A percentile compares a stretch with the other conserved stretches of the same genome.
These are phyloP conservation scores for Cydia splendana DNA, from an alignment of 1,140 invertebrate genomes.

Conservation along the genomic window DNA sequence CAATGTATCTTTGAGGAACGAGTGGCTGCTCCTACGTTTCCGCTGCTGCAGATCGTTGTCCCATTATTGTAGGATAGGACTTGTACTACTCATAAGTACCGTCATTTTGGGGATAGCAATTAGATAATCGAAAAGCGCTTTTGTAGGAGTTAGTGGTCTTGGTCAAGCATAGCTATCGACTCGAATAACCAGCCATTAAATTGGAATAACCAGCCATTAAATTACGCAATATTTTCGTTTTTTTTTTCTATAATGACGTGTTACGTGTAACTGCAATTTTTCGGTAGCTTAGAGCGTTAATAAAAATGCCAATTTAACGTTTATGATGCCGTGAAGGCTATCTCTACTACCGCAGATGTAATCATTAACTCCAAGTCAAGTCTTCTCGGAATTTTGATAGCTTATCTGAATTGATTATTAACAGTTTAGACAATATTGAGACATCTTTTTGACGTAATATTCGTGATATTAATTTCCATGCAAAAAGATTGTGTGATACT, in stretches of 20 bases:
- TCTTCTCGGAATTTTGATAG: not conserved
- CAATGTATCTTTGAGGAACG: too few relatives aligned
- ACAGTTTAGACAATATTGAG: too few relatives aligned
- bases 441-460: too few relatives aligned
- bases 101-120: too few relatives aligned
- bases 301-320: slow-evolving; percentile 20
- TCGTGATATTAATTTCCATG: too few relatives aligned
- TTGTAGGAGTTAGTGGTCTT: not conserved
- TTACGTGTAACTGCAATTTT: slow-evolving; percentile 27
- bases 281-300: slow-evolving; percentile 33
- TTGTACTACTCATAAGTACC: too few relatives aligned
- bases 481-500: too few relatives aligned
- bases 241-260: slow-evolving; percentile 19
- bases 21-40: too few relatives aligned
- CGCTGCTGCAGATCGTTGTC: too few relatives aligned
- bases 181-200: not conserved
- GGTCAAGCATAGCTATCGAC: not conserved
- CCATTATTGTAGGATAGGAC: too few relatives aligned
- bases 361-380: not conserved
- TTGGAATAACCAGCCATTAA: not conserved
- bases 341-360: not conserved
- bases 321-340: slow-evolving; percentile 14
- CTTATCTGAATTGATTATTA: too few relatives aligned
- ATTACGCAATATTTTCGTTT: slow-evolving; percentile 23
- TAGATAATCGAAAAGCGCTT: too few relatives aligned